Conservation (phyloP, 2,113 vertebrate genomes). For the Macaca fascicularis region DNA sequence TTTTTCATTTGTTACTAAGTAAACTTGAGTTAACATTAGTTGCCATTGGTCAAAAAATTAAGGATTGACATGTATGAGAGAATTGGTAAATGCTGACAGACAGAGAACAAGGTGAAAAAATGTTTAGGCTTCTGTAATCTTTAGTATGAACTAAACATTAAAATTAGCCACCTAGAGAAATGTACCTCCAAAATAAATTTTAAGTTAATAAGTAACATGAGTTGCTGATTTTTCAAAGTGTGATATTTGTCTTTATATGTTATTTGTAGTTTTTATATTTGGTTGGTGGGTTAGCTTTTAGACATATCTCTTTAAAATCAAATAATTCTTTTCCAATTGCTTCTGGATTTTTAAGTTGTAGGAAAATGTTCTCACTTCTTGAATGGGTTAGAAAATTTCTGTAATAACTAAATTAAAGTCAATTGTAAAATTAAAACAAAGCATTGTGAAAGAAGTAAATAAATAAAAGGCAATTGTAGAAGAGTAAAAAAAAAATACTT, state of each 20-base stretch:
- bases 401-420: not conserved
- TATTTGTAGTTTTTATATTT: not conserved
- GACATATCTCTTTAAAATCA: not conserved
- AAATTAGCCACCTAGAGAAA: not conserved
- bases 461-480: not conserved
- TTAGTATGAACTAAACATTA: not conserved
- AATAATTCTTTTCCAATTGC: not conserved
- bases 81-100: not conserved
- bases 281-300: not conserved
- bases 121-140: not conserved
- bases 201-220: not conserved
- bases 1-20: not conserved
- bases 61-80: not conserved
- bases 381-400: not conserved
- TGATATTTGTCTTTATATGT: not conserved
- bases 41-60: not conserved
- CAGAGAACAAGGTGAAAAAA: not conserved
- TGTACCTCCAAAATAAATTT: not conserved
- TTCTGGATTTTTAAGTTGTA: not conserved
- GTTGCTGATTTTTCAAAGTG: not conserved
- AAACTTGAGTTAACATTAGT: not conserved
- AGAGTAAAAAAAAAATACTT: not conserved
- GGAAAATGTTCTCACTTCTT: not conserved
- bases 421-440: not conserved
- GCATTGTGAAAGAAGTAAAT: not conserved